phyloP scores from a whole-genome alignment of 2,888 invertebrate genomes.

The Dasypolia templi region DNA sequence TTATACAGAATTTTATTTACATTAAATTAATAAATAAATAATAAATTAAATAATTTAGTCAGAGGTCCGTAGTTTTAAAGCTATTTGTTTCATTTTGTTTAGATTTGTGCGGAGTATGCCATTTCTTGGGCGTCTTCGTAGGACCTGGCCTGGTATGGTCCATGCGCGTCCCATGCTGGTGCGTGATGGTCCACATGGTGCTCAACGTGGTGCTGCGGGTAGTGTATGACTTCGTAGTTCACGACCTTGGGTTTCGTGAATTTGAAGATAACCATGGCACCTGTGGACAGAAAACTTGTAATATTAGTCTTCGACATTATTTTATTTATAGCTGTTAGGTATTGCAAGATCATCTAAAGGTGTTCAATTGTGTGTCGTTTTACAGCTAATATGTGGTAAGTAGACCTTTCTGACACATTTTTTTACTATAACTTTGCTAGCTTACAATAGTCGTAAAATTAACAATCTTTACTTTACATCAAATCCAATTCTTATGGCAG shows the following conservation, averaged over 20 bases:
- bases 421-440: background rate
- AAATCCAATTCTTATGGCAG: background rate
- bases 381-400: background rate
- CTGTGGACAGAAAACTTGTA: slow-evolving; percentile 69
- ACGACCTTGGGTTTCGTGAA: slow-evolving; percentile 96
- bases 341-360: background rate
- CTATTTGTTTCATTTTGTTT: slow-evolving; percentile 72
- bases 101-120: slow-evolving; percentile 90
- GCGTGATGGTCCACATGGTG: slow-evolving; percentile 92
- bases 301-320: background rate
- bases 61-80: slow-evolving; percentile 84
- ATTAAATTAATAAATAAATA: slow-evolving; percentile 84
- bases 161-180: slow-evolving; percentile 90
- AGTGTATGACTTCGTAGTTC: slow-evolving; percentile 96
- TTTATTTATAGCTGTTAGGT: background rate
- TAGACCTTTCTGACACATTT: background rate
- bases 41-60: slow-evolving; percentile 87
- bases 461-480: background rate
- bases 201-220: slow-evolving; percentile 93
- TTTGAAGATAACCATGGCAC: slow-evolving; percentile 96
- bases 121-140: slow-evolving; percentile 90
- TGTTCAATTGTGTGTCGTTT: too few species aligned
- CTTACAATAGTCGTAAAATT: background rate
- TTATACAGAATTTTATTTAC: slow-evolving; percentile 86
- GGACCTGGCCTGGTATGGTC: slow-evolving; percentile 91